Conservation (phyloP, 1,140 invertebrate species). For the Polyergus mexicanus region DNA sequence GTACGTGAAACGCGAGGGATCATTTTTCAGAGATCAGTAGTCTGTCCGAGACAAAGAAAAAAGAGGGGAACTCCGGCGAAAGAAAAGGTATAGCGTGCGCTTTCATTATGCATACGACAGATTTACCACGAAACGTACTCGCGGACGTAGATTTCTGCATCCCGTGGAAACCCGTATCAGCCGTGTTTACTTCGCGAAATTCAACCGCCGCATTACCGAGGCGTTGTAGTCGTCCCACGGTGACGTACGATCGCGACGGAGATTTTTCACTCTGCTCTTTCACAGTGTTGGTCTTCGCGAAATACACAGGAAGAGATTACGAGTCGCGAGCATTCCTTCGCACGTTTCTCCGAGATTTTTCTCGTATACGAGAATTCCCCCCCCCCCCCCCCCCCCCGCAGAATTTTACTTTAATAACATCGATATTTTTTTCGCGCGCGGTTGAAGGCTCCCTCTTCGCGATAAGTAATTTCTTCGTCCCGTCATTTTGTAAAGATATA, state of each 20-base stretch:
- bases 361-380: neutral
- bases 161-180: conserved; percentile 33
- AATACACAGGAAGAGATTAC: neutral
- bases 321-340: neutral
- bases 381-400: no score
- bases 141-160: conserved; percentile 26
- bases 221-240: neutral
- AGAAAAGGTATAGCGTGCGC: neutral
- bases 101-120: conserved; percentile 75
- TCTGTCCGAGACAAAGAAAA: neutral
- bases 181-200: neutral
- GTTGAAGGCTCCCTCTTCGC: neutral
- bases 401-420: neutral
- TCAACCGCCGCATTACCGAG: conserved; percentile 15
- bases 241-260: conserved; percentile 46
- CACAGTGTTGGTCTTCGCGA: neutral
- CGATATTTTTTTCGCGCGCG: neutral
- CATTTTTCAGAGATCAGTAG: conserved; percentile 51
- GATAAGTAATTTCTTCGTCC: neutral
- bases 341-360: neutral
- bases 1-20: conserved; percentile 3
- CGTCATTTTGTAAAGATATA: neutral
- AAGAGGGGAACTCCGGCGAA: neutral
- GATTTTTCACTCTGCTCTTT: conserved; percentile 5
- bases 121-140: conserved; percentile 68